Base-by-base conservation (phyloP, 2,888 invertebrate species). In the Iselma pallidipennis region DNA sequence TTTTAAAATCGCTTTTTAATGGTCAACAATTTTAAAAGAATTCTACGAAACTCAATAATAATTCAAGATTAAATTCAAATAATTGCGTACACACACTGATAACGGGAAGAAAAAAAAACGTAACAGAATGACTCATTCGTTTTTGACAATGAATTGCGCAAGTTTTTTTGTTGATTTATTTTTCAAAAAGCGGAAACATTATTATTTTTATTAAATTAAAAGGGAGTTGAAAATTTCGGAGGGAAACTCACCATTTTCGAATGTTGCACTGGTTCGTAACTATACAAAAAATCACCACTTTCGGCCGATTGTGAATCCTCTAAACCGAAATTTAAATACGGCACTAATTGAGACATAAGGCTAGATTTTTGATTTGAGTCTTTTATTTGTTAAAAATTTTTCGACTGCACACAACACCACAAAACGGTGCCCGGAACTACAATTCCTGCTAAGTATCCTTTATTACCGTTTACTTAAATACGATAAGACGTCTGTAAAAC, bases 341-440 rank as follows among this genome's bases (percentile, higher is more conserved):
- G 87, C 82, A 87, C 87, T 85, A 85, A 80, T 83, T 86, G 87
- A 83, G 86, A 87, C 87, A 87, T 87, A 82, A 84, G 85, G 83
- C 76, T 77, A 72, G 72, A 68, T 58, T 65, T 59, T 51, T 55
- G 21, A 1, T 14, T 48, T 16, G 6, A 14, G 16, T 9, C 21
- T 23, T 42, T 37, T 42, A 37, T 23, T 12, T 42, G 42, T 55
- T 16, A 19, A 56, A 49, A 48, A 28, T 28, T 12, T 45, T n/a
- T n/a, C n/a, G n/a, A n/a, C n/a, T n/a, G n/a, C n/a, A n/a, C n/a
- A n/a, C n/a, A n/a, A n/a, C 48, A 26, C 16, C 16, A 51, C 33
- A 45, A 49, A 21, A 14, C 10, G 33, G 33, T 29, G 6, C 2
- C n/a, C 29, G 50, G 50, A 50, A 29, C n/a, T 45, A 53, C n/a